Base-by-base conservation (phyloP, 2,797 vertebrate genomes). In the Sparidentex hasta region DNA sequence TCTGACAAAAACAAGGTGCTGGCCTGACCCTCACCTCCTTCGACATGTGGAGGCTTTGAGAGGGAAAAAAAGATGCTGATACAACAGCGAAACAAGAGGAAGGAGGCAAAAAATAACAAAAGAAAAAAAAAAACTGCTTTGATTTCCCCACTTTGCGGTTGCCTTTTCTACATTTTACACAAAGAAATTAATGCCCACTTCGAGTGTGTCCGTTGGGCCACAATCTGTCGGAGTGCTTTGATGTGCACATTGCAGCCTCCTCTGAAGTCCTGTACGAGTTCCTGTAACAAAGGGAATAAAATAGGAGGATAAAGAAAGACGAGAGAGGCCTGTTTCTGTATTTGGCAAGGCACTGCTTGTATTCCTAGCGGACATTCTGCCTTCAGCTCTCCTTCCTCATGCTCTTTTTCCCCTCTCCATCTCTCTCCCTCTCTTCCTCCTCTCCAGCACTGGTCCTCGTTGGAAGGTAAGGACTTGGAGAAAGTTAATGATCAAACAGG, bases 231-330 rank as follows among this genome's bases (percentile, higher is more conserved):
- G 85, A 69, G 13, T 4, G 85, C 92, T 94, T 93, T 94, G 93
- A 93, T 93, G 94, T 94, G 87, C 83, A 93, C 83, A 88, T 92
- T 92, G 87, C 89, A 85, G 90, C 76, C 86, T 88, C 84, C 86
- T 94, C 92, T 92, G 92, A 93, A 93, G 91, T 92, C 88, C 92
- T 90, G 87, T 84, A 89, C 50, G 82, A 88, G 88, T 93, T 94
- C 91, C 88, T 78, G 83, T 88, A 93, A 94, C 93, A 94, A 93
- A 93, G 93, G 90, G 93, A 94, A 93, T 93, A 94, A 90, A 91
- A 92, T 85, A 93, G 87, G 84, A 89, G 87, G 83, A 90, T 89
- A 88, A 88, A 91, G 88, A 91, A 91, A 93, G 85, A 87, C 70
- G 86, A 90, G 80, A 86, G 82, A 87, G 81, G 89, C 88, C 90